Evolutionary conservation across 1,140 invertebrate genomes (phyloP), one percentile per base, ranked within the genome.

Genomic region (Procambarus clarkii): DNA sequence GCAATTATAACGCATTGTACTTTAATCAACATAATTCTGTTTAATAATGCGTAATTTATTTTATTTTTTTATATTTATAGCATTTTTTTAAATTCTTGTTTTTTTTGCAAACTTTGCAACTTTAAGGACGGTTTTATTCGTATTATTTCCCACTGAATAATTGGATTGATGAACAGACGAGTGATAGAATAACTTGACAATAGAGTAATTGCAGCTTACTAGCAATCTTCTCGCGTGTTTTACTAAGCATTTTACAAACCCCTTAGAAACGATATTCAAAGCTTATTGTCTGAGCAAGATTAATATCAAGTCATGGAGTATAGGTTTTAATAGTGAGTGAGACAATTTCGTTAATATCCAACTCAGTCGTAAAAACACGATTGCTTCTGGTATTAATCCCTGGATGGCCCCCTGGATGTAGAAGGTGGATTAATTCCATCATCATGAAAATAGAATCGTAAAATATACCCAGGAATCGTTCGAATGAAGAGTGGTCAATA

Each of bases 301-400:
- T 64, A 15, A 64, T 0, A 64, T 15, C 60, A 64, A 21, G 60
- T 21, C 60, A 15, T 64, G 18, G 3, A 64, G 13, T 64, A n/a
- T n/a, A 64, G 60, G 13, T 21, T 64, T 18, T 74, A 21, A 74
- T 24, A 74, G 69, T 74, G 69, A 74, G 69, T 24, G 69, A 74
- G 69, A 74, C n/a, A 74, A 74, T 74, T 74, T 74, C n/a, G 4
- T 24, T 74, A 34, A 74, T 74, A 74, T 74, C 69, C 69, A 74
- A 4, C 18, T 21, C n/a, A 74, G 69, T 74, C 69, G 69, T 74
- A 74, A 74, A 74, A 74, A 34, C 4, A 74, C 21, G 24, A 74
- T 74, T 74, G 69, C 69, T 74, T 74, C 4, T 74, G n/a, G 69
- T 34, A 74, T 74, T 24, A 74, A 34, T 34, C 69, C 69, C 69